A percentile compares a stretch with the other conserved stretches of the same genome.
Evolutionary conservation across 1,140 invertebrate genomes (phyloP).

Genomic region (Andricus grossulariae): DNA sequence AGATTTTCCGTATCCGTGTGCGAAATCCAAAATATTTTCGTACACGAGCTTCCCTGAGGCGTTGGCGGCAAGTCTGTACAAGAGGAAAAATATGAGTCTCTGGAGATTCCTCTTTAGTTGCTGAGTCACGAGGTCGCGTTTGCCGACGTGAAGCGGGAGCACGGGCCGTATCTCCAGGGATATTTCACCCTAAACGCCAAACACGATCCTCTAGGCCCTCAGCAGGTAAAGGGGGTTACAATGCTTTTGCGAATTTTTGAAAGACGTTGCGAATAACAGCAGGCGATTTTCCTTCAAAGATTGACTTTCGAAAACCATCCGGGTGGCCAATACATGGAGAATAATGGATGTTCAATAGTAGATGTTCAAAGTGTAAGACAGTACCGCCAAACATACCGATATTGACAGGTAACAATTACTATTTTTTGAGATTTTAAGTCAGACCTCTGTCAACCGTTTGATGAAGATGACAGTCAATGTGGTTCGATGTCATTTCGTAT

Average conservation of each 20-base stretch:
- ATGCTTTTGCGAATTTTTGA: not conserved
- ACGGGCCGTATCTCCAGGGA: slow-evolving; percentile 20
- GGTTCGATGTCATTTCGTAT: too few species aligned
- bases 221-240: slow-evolving; percentile 11
- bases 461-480: too few species aligned
- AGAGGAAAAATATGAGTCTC: slow-evolving; percentile 64
- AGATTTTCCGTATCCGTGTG: not conserved
- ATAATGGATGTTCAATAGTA: too few species aligned
- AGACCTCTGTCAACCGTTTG: too few species aligned
- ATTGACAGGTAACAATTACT: too few species aligned
- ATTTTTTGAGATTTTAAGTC: too few species aligned
- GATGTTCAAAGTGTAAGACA: too few species aligned
- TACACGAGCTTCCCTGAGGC: slow-evolving; percentile 45
- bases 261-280: not conserved
- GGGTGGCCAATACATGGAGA: not conserved
- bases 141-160: slow-evolving; percentile 52
- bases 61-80: slow-evolving; percentile 54
- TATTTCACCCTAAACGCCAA: not conserved
- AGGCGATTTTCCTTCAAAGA: not conserved
- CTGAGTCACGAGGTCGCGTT: slow-evolving; percentile 67
- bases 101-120: slow-evolving; percentile 59
- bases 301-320: not conserved
- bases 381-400: too few species aligned
- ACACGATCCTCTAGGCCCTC: slow-evolving; percentile 9
- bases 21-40: slow-evolving; percentile 49